Percentiles rank a stretch among this genome's conserved stretches.
Evolutionary conservation across 2,888 invertebrate species (phyloP).

Genomic region (Tachina fera): DNA sequence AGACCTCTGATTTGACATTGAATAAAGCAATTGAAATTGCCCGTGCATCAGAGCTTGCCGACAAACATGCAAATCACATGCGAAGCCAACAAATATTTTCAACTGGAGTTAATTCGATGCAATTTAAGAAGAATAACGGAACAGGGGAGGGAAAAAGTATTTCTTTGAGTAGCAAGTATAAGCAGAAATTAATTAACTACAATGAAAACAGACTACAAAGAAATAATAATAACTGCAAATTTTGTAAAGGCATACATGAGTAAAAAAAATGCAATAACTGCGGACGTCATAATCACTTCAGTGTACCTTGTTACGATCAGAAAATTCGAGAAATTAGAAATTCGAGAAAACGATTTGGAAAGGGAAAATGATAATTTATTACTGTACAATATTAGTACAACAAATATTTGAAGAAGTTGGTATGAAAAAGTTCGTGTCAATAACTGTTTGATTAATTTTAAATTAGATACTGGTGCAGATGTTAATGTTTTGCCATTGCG

Average conservation of each 20-base stretch:
- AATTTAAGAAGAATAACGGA: constrained; percentile 19
- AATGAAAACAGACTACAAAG: constrained; percentile 12
- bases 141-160: constrained; percentile 14
- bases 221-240: neutral
- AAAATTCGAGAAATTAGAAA: no score
- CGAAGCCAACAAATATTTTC: constrained; percentile 45
- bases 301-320: no score
- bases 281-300: constrained; percentile 8
- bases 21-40: constrained; percentile 50
- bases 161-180: constrained; percentile 12
- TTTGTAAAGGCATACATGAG: constrained; percentile 44
- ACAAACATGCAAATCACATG: constrained; percentile 65
- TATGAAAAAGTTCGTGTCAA: no score
- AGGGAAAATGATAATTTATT: constrained; percentile 46
- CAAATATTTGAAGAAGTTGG: no score
- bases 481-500: constrained; percentile 53
- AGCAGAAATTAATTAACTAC: neutral
- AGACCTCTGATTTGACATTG: constrained; percentile 43
- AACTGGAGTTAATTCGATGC: constrained; percentile 17
- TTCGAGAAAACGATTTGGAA: constrained; percentile 3
- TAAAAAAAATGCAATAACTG: constrained; percentile 37
- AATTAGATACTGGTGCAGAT: constrained; percentile 65
- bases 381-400: no score
- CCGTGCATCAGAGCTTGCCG: constrained; percentile 24
- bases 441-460: no score